Conservation (phyloP, 2,113 vertebrate genomes). For the Circaetus gallicus region DNA sequence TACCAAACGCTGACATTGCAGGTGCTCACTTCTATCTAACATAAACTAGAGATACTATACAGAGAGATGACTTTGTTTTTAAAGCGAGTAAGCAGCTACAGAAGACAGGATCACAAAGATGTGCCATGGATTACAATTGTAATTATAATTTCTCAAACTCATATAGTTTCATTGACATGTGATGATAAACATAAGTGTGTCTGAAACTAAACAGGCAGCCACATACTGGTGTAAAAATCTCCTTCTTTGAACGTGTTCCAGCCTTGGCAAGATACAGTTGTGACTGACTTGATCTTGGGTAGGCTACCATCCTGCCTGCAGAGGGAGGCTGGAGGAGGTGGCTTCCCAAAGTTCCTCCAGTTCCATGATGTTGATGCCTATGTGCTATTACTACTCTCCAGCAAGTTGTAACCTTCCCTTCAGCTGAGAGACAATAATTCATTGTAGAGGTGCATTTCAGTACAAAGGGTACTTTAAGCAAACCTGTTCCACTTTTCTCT, state of each 20-base stretch:
- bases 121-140: neutral
- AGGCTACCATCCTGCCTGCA: fast-evolving
- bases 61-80: neutral
- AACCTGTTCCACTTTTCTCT: neutral
- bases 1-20: neutral
- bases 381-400: neutral
- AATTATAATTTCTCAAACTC: neutral
- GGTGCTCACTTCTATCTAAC: neutral
- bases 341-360: neutral
- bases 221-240: neutral
- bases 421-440: neutral
- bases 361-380: neutral
- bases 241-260: neutral
- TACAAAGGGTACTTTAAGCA: neutral
- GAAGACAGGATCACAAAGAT: neutral
- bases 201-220: neutral
- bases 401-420: neutral
- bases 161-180: neutral
- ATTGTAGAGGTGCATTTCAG: neutral
- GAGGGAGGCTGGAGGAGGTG: neutral
- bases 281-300: neutral
- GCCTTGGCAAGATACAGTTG: neutral
- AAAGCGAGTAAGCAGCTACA: neutral
- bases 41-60: neutral
- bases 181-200: neutral